These are phyloP conservation scores for Pyrrhia umbra DNA, from an alignment of 2,888 invertebrate genomes.

Conservation along the genomic window DNA sequence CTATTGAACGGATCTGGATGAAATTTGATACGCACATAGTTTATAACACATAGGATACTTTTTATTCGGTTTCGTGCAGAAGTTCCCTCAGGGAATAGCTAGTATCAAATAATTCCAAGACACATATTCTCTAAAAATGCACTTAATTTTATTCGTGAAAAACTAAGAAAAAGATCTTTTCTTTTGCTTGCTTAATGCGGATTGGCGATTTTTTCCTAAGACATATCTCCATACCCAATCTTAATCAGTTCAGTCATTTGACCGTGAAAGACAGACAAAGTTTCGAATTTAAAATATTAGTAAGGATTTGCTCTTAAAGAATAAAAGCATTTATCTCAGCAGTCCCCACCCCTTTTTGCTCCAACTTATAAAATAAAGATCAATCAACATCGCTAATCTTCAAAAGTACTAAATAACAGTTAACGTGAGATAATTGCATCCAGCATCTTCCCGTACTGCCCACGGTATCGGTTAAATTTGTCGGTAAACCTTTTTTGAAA, in stretches of 20 bases:
- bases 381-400: slow-evolving; percentile 44
- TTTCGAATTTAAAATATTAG: background rate
- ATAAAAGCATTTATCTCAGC: background rate
- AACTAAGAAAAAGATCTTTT: too few species aligned
- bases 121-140: too few species aligned
- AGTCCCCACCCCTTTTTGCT: slow-evolving; percentile 10
- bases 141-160: too few species aligned
- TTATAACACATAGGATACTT: too few species aligned
- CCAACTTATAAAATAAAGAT: slow-evolving; percentile 25
- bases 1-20: too few species aligned
- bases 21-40: too few species aligned
- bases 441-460: slow-evolving; percentile 61
- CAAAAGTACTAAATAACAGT: slow-evolving; percentile 47
- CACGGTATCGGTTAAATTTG: slow-evolving; percentile 70
- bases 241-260: background rate
- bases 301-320: background rate
- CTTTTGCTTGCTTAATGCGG: too few species aligned
- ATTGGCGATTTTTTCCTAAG: too few species aligned
- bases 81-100: too few species aligned
- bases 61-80: too few species aligned
- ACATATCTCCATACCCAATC: too few species aligned
- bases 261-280: background rate
- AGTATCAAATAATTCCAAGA: too few species aligned
- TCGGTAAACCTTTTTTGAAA: slow-evolving; percentile 75
- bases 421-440: slow-evolving; percentile 58